Percentiles rank a stretch among this genome's conserved stretches.
These are phyloP conservation scores for Nomada fabriciana DNA, from an alignment of 2,888 invertebrate species.

Conservation along the genomic window DNA sequence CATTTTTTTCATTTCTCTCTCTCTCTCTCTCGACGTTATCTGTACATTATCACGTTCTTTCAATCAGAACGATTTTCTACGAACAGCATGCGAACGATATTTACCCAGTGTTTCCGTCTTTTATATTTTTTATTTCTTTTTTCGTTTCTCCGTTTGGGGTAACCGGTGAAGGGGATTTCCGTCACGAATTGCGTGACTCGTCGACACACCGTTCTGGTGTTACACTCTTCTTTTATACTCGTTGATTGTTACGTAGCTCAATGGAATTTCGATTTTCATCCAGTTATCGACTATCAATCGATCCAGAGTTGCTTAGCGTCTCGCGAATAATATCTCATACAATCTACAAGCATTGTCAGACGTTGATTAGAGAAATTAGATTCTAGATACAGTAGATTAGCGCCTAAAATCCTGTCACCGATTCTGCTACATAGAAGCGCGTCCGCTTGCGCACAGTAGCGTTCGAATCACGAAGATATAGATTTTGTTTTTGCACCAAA, in stretches of 20 bases:
- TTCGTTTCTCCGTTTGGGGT: neutral
- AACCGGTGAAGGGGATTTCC: slow-evolving; percentile 3
- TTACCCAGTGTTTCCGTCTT: neutral
- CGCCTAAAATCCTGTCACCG: slow-evolving; percentile 62
- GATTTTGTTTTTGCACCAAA: slow-evolving; percentile 6
- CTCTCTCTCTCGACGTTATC: slow-evolving; percentile 23
- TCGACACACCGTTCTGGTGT: neutral
- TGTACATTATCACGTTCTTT: slow-evolving; percentile 25
- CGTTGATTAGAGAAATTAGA: slow-evolving; percentile 6
- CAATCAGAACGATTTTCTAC: slow-evolving; percentile 9
- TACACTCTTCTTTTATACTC: neutral
- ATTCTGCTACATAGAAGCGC: slow-evolving; percentile 59
- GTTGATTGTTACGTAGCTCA: too few relatives aligned
- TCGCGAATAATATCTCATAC: neutral
- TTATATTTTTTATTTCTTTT: neutral
- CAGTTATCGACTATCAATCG: neutral
- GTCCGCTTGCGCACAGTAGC: slow-evolving; percentile 57
- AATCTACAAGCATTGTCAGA: neutral
- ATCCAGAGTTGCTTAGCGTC: neutral
- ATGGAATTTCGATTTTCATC: neutral
- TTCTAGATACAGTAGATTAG: slow-evolving; percentile 62
- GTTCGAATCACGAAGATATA: slow-evolving; percentile 51
- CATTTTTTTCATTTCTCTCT: slow-evolving; percentile 12
- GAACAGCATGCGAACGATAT: slow-evolving; percentile 27
- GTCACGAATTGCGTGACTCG: neutral